Evolutionary conservation across 2,113 vertebrate genomes (phyloP).

Genomic region (Gyps fulvus): DNA sequence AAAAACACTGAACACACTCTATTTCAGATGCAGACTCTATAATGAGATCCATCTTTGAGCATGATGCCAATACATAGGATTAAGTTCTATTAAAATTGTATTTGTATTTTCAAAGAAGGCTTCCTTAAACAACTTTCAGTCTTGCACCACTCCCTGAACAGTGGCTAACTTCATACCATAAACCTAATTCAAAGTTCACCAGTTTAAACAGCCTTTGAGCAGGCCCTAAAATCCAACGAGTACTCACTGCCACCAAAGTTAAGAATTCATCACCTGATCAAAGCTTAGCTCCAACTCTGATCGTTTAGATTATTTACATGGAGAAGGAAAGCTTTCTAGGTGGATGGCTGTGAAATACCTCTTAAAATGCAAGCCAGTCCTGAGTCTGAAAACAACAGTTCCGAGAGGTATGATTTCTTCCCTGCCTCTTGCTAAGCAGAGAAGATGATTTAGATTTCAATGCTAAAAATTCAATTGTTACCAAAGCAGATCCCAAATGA

Average conservation of each 20-base stretch:
- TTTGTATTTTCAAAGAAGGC: background rate
- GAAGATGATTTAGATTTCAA: background rate
- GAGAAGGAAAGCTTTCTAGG: background rate
- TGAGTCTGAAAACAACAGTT: background rate
- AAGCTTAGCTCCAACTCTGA: background rate
- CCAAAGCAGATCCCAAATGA: background rate
- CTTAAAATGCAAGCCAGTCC: background rate
- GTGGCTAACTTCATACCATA: background rate
- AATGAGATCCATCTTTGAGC: background rate
- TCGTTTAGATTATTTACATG: background rate
- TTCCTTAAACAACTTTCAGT: background rate
- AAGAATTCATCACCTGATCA: background rate
- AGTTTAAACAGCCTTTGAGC: background rate
- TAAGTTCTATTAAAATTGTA: background rate
- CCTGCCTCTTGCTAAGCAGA: background rate
- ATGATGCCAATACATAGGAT: background rate
- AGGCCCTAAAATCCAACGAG: background rate
- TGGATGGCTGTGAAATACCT: background rate
- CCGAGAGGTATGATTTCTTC: background rate
- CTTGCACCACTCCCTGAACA: background rate
- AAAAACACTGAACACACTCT: background rate
- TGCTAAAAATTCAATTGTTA: background rate
- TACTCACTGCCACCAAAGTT: background rate
- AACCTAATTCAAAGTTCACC: background rate
- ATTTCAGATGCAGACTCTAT: background rate